Base-by-base conservation (phyloP, 1,140 invertebrate genomes). In the Neodiprion pinetum region DNA sequence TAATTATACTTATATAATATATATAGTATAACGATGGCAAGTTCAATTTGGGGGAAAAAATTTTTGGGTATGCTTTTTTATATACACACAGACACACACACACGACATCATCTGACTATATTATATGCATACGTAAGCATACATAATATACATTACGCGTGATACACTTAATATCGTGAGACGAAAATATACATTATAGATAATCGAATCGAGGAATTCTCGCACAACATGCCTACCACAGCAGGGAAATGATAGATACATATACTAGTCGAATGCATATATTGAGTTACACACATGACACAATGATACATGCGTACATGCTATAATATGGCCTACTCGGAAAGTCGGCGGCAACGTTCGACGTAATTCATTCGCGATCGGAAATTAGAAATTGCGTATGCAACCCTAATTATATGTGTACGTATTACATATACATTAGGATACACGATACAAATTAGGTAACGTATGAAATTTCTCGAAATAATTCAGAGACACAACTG, bases 351-450 rank as follows among this genome's bases (percentile, higher is more conserved):
- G 4, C 53, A 61, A 61, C 9, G 53, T 61, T 9, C 53, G n/a
- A 17, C 53, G n/a, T 61, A 61, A 61, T 61, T 61, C 11, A 61
- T 61, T 61, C 53, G 9, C n/a, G 53, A 14, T 61, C 53, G 9
- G 53, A 9, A 61, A 61, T 12, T 61, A 61, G 81, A 80, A 84
- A 84, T 40, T 40, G 81, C 85, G 80, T 82, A 86, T 83, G 84
- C 5, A 84, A 74, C 84, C 84, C 85, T 85, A 86, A 86, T 84
- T 86, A 85, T 85, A 87, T 85, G 80, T 85, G 76, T 75, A 84
- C 80, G 84, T 71, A 70, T 77, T 67, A 78, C 50, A 80, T 72
- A 78, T 68, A 74, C 67, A 21, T 67, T 21, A 21, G 17, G 17
- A 74, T 67, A 81, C 71, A 79, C 70, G 74, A 65, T 78, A 72